phyloP scores from a whole-genome alignment of 2,797 vertebrate species.

The Dicrostonyx torquatus region DNA sequence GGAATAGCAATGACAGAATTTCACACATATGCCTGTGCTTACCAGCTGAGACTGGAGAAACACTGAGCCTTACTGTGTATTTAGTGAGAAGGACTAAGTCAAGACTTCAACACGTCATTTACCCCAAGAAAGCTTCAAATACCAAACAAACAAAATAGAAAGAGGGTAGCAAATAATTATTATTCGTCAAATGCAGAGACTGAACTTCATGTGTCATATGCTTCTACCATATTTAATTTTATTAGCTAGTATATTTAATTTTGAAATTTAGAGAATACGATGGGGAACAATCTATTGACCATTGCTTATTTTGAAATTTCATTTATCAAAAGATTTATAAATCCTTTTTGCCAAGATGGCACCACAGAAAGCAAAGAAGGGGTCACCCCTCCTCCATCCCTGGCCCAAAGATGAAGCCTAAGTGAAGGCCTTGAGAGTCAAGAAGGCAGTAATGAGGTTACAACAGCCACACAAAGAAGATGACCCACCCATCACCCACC shows the following conservation, averaged over 20 bases:
- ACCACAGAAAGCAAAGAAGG: background rate
- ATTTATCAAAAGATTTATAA: background rate
- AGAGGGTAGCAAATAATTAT: background rate
- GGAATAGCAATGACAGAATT: background rate
- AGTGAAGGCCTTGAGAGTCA: background rate
- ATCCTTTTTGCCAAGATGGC: background rate
- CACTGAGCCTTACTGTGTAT: background rate
- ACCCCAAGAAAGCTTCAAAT: background rate
- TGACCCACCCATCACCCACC: background rate
- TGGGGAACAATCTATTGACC: background rate
- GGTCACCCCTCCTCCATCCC: background rate
- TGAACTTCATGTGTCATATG: background rate
- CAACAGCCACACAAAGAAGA: background rate
- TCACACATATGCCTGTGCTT: background rate
- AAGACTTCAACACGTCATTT: background rate
- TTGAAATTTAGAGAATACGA: background rate
- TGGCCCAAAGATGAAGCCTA: background rate
- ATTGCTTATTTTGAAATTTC: background rate
- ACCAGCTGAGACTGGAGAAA: background rate
- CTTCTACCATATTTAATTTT: background rate
- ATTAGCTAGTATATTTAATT: background rate
- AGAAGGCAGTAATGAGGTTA: background rate
- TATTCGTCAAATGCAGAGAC: background rate
- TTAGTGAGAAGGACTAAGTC: background rate
- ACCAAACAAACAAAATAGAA: constrained; percentile 17